Percentiles rank a stretch among this genome's conserved stretches.
These are phyloP conservation scores for Eueides isabella DNA, from an alignment of 1,140 invertebrate species.

Conservation along the genomic window DNA sequence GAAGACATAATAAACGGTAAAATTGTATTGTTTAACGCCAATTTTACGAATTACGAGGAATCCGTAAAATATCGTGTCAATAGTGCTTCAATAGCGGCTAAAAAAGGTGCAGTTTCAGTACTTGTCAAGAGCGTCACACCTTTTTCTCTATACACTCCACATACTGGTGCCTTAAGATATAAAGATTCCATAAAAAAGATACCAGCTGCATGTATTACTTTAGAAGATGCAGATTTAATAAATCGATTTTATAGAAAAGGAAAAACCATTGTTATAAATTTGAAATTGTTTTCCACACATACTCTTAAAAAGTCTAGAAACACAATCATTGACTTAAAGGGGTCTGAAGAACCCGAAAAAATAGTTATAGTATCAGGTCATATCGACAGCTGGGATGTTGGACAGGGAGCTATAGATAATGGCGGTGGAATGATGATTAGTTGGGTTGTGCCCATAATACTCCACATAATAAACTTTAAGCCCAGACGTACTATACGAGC, in stretches of 20 bases:
- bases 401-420: constrained; percentile 94
- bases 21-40: constrained; percentile 89
- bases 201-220: constrained; percentile 90
- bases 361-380: constrained; percentile 92
- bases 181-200: constrained; percentile 85
- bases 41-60: constrained; percentile 84
- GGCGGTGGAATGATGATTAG: constrained; percentile 92
- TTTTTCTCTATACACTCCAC: constrained; percentile 87
- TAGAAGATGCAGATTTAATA: constrained; percentile 90
- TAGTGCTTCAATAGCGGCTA: constrained; percentile 84
- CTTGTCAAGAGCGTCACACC: constrained; percentile 89
- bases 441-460: constrained; percentile 87
- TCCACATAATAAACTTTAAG: constrained; percentile 85
- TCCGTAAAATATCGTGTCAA: constrained; percentile 77
- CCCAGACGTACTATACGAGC: constrained; percentile 89
- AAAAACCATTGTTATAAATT: constrained; percentile 72
- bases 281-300: constrained; percentile 76
- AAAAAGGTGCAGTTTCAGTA: constrained; percentile 88
- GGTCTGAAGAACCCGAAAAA: constrained; percentile 83
- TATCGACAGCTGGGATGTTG: constrained; percentile 95
- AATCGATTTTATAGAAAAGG: constrained; percentile 85
- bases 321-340: constrained; percentile 87
- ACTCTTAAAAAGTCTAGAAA: constrained; percentile 85
- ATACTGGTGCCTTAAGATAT: constrained; percentile 87
- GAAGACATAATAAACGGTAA: constrained; percentile 83